Percentiles rank a stretch among this genome's conserved stretches.
These are phyloP conservation scores for Leucoraja erinaceus DNA, from an alignment of 2,113 vertebrate species.

Conservation along the genomic window DNA sequence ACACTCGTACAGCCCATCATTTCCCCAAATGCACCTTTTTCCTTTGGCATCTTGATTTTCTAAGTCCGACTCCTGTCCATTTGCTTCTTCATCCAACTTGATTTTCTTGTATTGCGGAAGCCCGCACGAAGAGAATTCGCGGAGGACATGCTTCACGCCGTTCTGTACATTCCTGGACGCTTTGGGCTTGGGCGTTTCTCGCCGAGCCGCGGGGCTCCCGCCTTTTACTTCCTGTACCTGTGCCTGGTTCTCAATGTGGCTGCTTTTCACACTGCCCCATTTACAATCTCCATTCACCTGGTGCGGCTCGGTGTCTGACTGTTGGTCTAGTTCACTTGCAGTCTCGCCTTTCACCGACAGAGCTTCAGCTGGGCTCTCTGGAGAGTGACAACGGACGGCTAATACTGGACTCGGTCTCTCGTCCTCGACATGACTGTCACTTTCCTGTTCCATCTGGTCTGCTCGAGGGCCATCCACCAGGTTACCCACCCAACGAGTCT, in stretches of 20 bases:
- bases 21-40: slow-evolving; percentile 53
- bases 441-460: slow-evolving; percentile 98
- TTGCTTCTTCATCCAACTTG: slow-evolving; percentile 64
- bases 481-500: slow-evolving; percentile 74
- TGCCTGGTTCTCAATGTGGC: slow-evolving; percentile 52
- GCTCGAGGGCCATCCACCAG: slow-evolving; percentile 89
- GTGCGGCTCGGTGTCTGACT: slow-evolving; percentile 55
- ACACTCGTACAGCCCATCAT: slow-evolving; percentile 48
- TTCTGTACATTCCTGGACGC: slow-evolving; percentile 69
- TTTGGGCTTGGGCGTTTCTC: slow-evolving; percentile 59
- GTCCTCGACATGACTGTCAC: slow-evolving; percentile 83
- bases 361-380: slow-evolving; percentile 60
- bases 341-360: slow-evolving; percentile 70
- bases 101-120: slow-evolving; percentile 70
- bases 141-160: slow-evolving; percentile 71
- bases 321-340: slow-evolving; percentile 56
- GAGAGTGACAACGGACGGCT: slow-evolving; percentile 62
- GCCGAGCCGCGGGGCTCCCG: slow-evolving; percentile 56
- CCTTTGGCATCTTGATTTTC: slow-evolving; percentile 44
- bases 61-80: slow-evolving; percentile 57
- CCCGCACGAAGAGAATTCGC: slow-evolving; percentile 62
- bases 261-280: slow-evolving; percentile 61
- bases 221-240: slow-evolving; percentile 65
- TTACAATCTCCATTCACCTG: slow-evolving; percentile 71
- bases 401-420: slow-evolving; percentile 74